Evolutionary conservation across 2,888 invertebrate species (phyloP).

Genomic region (Copidosoma aretas): DNA sequence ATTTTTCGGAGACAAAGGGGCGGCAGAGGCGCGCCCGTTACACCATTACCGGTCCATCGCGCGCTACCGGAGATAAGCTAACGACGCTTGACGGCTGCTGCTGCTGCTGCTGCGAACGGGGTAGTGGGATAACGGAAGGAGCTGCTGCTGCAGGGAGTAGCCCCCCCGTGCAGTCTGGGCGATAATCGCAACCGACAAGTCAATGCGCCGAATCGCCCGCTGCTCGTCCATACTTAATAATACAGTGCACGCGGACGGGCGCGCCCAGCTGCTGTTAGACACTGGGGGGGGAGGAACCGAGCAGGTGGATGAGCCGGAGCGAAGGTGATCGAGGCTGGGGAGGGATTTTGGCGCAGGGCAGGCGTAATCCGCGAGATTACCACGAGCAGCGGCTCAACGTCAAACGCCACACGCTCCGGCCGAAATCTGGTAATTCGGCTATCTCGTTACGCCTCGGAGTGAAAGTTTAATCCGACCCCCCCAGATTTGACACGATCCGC

Average conservation of each 20-base stretch:
- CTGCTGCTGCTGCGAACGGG: too few relatives aligned
- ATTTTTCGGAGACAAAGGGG: too few relatives aligned
- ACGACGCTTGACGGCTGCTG: too few relatives aligned
- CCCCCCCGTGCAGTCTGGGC: conserved; percentile 5
- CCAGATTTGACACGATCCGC: conserved; percentile 33
- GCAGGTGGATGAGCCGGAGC: conserved; percentile 17
- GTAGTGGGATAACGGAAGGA: too few relatives aligned
- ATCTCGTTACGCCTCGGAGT: conserved; percentile 41
- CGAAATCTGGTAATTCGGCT: conserved; percentile 41
- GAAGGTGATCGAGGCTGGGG: conserved; percentile 15
- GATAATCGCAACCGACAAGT: conserved; percentile 32
- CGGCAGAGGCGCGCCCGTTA: too few relatives aligned
- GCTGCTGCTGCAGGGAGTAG: too few relatives aligned
- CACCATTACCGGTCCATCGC: too few relatives aligned
- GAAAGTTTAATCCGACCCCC: conserved; percentile 38
- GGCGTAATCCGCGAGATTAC: conserved; percentile 42
- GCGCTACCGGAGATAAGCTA: too few relatives aligned
- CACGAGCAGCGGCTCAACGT: conserved; percentile 43
- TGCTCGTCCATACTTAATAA: too few relatives aligned
- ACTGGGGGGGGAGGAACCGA: conserved; percentile 16
- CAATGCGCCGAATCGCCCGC: conserved; percentile 32
- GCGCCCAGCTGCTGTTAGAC: too few relatives aligned
- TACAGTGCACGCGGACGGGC: too few relatives aligned
- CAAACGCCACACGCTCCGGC: conserved; percentile 41
- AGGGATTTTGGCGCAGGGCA: conserved; percentile 1